These are phyloP conservation scores for Enhydra lutris DNA, from an alignment of 2,113 vertebrate species.

Conservation along the genomic window DNA sequence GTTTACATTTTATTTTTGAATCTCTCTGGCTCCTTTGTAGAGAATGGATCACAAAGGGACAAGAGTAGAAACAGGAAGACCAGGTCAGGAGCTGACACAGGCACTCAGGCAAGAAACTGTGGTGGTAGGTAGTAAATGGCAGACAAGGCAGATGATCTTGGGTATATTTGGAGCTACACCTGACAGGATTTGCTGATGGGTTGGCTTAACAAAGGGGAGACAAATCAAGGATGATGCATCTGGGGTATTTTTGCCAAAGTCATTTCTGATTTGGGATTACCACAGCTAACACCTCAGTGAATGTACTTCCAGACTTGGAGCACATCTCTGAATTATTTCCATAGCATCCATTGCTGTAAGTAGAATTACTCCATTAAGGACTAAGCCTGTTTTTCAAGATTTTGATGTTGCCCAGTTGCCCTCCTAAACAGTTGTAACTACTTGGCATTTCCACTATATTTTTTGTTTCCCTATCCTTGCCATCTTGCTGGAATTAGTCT, in stretches of 20 bases:
- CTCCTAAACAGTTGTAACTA: background rate
- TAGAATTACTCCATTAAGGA: background rate
- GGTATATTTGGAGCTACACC: background rate
- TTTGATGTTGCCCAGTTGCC: background rate
- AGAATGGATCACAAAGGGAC: background rate
- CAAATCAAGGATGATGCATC: background rate
- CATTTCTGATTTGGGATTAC: background rate
- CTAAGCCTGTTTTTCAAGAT: background rate
- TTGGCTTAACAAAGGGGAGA: background rate
- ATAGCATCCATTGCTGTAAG: background rate
- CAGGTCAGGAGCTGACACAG: background rate
- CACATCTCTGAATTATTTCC: background rate
- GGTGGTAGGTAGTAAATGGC: background rate
- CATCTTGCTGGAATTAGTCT: background rate
- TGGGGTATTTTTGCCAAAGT: background rate
- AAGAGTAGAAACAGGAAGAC: background rate
- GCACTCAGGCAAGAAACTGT: background rate
- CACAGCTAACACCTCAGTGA: background rate
- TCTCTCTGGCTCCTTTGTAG: background rate
- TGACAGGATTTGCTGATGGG: background rate
- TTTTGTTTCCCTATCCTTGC: background rate
- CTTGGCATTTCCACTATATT: background rate
- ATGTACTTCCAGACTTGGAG: background rate
- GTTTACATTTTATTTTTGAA: background rate
- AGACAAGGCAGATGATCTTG: background rate